phyloP scores from a whole-genome alignment of 92 coral and sea anemone species.

The Siderastrea siderea region DNA sequence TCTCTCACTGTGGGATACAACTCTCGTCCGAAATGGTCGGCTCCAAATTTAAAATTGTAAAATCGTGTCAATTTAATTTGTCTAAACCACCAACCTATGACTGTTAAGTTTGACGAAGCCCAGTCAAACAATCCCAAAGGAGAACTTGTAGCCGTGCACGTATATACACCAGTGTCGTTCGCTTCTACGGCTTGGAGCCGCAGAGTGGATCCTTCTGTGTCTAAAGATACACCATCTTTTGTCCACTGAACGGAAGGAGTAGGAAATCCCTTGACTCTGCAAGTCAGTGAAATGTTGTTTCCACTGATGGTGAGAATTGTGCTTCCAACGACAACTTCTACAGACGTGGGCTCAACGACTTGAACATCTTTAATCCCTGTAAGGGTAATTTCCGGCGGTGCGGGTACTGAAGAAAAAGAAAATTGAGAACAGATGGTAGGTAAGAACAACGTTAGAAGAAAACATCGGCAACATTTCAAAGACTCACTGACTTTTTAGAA shows the following conservation, averaged over 20 bases:
- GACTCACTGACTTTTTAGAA: too few relatives aligned
- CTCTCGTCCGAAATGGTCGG: too few relatives aligned
- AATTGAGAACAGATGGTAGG: too few relatives aligned
- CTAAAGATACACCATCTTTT: constrained; percentile 26
- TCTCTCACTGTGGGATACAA: too few relatives aligned
- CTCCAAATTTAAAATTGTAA: too few relatives aligned
- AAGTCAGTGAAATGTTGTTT: constrained; percentile 56
- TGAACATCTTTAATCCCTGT: constrained; percentile 35
- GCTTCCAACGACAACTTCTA: constrained; percentile 59
- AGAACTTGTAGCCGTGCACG: constrained; percentile 77
- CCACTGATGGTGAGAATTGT: constrained; percentile 53
- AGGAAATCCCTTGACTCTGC: constrained; percentile 66
- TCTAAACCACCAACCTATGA: constrained; percentile 49
- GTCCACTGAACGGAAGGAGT: constrained; percentile 63
- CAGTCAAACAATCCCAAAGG: constrained; percentile 15
- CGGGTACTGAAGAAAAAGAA: constrained; percentile 15
- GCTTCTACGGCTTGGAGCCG: constrained; percentile 44
- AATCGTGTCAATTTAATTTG: not conserved
- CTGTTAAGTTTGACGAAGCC: constrained; percentile 54
- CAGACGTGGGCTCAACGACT: constrained; percentile 42
- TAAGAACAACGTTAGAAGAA: too few relatives aligned
- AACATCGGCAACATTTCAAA: too few relatives aligned
- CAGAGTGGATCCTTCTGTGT: constrained; percentile 1
- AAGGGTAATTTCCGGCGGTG: constrained; percentile 39
- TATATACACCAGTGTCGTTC: constrained; percentile 73